Conservation (phyloP, 2,113 vertebrate genomes). For the Erinaceus europaeus region DNA sequence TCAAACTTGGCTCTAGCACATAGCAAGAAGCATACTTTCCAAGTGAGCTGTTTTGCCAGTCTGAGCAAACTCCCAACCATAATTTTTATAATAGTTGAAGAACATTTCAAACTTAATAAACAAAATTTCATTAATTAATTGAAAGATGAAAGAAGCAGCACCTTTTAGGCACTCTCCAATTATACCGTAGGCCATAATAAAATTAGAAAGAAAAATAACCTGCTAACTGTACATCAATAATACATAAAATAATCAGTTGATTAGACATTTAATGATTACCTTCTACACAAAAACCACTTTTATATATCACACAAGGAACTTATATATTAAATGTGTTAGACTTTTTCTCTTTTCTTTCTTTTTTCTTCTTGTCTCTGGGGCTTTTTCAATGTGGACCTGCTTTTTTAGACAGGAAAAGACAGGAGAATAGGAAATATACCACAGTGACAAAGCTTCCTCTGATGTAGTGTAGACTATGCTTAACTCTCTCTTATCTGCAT, state of each 20-base stretch:
- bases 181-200: constrained; percentile 22
- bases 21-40: too few relatives aligned
- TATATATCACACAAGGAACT: background rate
- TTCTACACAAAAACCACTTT: constrained; percentile 8
- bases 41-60: too few relatives aligned
- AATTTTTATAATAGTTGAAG: constrained; percentile 8
- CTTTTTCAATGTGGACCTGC: too few relatives aligned
- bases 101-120: background rate
- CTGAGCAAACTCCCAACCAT: too few relatives aligned
- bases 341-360: background rate
- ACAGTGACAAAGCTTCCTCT: too few relatives aligned
- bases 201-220: background rate
- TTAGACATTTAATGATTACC: constrained; percentile 18
- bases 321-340: background rate
- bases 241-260: constrained; percentile 8
- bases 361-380: too few relatives aligned
- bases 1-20: too few relatives aligned
- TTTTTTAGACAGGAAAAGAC: too few relatives aligned
- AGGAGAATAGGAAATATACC: too few relatives aligned
- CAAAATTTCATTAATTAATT: constrained; percentile 37
- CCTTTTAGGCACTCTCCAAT: background rate
- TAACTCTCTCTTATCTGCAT: too few relatives aligned
- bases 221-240: background rate
- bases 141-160: background rate
- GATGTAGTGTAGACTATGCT: too few relatives aligned